A percentile compares a stretch with the other conserved stretches of the same genome.
Evolutionary conservation across 2,888 invertebrate genomes (phyloP).

Genomic region (Schizaphis graminum): DNA sequence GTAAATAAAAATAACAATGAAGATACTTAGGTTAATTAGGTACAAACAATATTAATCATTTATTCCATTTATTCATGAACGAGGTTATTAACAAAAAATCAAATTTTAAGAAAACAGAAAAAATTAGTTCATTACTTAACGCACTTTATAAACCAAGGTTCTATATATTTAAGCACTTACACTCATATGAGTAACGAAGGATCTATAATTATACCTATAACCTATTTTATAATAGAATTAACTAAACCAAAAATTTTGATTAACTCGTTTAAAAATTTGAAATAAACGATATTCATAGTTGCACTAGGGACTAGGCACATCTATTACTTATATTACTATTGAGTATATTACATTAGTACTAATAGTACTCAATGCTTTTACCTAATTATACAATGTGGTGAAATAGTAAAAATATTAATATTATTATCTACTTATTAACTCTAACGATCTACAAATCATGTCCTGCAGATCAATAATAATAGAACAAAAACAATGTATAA

Average conservation of each 20-base stretch:
- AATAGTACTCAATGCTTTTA: not conserved
- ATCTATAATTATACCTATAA: not conserved
- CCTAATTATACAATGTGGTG: not conserved
- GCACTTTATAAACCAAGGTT: not conserved
- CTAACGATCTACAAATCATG: not conserved
- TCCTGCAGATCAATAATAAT: not conserved
- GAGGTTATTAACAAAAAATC: not conserved
- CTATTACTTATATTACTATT: not conserved
- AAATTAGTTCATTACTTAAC: not conserved
- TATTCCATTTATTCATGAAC: not conserved
- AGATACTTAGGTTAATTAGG: not conserved
- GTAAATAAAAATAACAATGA: not conserved
- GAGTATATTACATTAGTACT: not conserved
- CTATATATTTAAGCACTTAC: not conserved
- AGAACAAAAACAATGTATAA: not conserved
- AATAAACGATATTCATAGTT: not conserved
- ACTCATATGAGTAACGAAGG: not conserved
- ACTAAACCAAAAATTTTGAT: not conserved
- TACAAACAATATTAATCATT: not conserved
- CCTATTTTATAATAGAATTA: not conserved
- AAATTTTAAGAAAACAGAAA: not conserved
- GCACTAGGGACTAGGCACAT: too few relatives aligned
- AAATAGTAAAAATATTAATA: not conserved
- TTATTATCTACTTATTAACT: not conserved
- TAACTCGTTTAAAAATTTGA: not conserved